Conservation (phyloP, 1,140 invertebrate species). For the Neocloeon triangulifer region DNA sequence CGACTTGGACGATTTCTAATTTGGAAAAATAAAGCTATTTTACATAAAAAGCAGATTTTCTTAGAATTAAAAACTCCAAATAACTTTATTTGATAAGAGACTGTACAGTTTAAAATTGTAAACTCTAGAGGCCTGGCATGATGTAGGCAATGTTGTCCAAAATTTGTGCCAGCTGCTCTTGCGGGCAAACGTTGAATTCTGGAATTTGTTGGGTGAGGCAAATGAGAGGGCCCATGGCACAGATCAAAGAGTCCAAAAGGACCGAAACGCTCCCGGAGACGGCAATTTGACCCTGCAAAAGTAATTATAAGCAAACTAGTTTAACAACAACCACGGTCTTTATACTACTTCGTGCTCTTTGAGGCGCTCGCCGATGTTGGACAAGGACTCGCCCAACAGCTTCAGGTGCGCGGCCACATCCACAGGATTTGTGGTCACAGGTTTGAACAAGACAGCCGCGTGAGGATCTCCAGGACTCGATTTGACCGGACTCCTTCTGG, state of each 20-base stretch:
- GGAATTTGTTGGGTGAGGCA: constrained; percentile 71
- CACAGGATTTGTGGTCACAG: constrained; percentile 56
- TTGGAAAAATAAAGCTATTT: no score
- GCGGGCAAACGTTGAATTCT: constrained; percentile 40
- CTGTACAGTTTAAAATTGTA: not conserved
- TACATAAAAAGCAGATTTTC: no score
- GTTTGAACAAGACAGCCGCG: constrained; percentile 32
- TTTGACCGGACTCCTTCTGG: no score
- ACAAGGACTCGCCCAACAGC: constrained; percentile 76
- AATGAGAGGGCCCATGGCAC: constrained; percentile 70
- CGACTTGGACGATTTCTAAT: no score
- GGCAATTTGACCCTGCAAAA: constrained; percentile 63
- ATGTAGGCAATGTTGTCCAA: constrained; percentile 91
- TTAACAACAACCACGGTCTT: not conserved
- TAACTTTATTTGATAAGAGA: no score
- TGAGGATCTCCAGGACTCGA: no score
- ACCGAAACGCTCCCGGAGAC: constrained; percentile 86
- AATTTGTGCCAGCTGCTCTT: constrained; percentile 44
- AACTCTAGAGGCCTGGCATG: constrained; percentile 72
- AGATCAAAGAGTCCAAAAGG: constrained; percentile 82
- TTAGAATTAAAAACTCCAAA: no score
- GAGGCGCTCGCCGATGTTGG: constrained; percentile 75
- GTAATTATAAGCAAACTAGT: not conserved
- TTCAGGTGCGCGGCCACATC: constrained; percentile 86
- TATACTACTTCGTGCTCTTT: constrained; percentile 64